A percentile compares a stretch with the other conserved stretches of the same genome.
These are phyloP conservation scores for Holcopasites calliopsidis DNA, from an alignment of 1,140 invertebrate genomes.

Conservation along the genomic window DNA sequence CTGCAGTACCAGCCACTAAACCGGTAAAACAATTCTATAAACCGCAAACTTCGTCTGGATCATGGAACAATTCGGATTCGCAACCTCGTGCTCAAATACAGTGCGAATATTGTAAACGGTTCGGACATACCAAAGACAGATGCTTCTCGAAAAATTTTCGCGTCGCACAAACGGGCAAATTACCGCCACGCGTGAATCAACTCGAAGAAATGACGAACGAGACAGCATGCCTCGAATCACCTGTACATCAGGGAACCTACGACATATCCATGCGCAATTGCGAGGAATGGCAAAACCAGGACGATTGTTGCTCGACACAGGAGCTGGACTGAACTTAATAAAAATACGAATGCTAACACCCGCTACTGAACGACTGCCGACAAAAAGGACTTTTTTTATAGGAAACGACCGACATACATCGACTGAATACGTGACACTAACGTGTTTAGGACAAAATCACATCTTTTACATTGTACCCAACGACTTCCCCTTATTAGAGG, in stretches of 20 bases:
- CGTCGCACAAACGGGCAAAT: too few species aligned
- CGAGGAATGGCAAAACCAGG: background rate
- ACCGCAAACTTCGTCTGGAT: too few species aligned
- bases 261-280: background rate
- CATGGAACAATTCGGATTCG: too few species aligned
- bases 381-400: background rate
- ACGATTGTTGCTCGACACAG: background rate
- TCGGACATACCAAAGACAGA: background rate
- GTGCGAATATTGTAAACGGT: background rate
- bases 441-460: background rate
- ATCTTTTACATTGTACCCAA: background rate
- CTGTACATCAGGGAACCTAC: background rate
- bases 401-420: background rate
- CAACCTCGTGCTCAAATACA: background rate
- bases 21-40: too few species aligned
- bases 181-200: background rate
- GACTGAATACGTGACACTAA: background rate
- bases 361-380: background rate
- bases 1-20: too few species aligned
- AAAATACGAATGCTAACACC: background rate
- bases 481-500: background rate
- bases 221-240: background rate
- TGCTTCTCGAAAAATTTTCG: background rate
- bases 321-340: background rate
- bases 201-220: background rate